Evolutionary conservation across 2,888 invertebrate species (phyloP), one percentile per base, ranked within the genome.

Genomic region (Leucophenga maculata): DNA sequence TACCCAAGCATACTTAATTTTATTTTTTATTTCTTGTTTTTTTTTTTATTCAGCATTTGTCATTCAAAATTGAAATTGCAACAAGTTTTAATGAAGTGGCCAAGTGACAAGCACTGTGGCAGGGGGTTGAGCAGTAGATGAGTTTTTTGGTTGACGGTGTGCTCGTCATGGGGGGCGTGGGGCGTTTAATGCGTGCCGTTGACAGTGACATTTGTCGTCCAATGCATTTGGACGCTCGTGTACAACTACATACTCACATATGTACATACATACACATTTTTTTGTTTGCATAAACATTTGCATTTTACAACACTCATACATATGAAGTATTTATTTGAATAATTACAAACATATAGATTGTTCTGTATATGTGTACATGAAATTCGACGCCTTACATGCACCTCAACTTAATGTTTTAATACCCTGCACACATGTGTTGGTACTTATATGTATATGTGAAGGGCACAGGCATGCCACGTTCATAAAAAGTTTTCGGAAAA

Each of bases 41-140:
- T 39, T 39, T 39, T 39, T 3, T 11, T 39, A 26, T 4, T 26
- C 26, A 46, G 46, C 32, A 39, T 64, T 64, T 64, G 62, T 44
- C 62, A 64, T 52, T 52, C 52, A 54, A 50, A 65, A 65, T 52
- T 65, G 65, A 65, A 65, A 65, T 65, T 65, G 65, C 65, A 65
- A 65, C 65, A 65, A 65, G 52, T 65, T 65, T 65, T 65, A 65
- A 65, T 65, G 65, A 65, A 65, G 50, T 65, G 65, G 20, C 16
- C 65, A 52, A 65, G 18, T 31, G 16, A 39, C 60, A 59, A 59
- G 32, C 57, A 14, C 6, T 1, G 50, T 50, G 16, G 8, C 13
- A 16, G n/a, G 14, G n/a, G 50, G 13, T 1, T 50, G 6, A 3
- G 50, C 50, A 50, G 50, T 50, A 13, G 6, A 18, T 11, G 8